Evolutionary conservation across 1,140 invertebrate genomes (phyloP), one percentile per base, ranked within the genome.

Genomic region (Calliphora vicina): DNA sequence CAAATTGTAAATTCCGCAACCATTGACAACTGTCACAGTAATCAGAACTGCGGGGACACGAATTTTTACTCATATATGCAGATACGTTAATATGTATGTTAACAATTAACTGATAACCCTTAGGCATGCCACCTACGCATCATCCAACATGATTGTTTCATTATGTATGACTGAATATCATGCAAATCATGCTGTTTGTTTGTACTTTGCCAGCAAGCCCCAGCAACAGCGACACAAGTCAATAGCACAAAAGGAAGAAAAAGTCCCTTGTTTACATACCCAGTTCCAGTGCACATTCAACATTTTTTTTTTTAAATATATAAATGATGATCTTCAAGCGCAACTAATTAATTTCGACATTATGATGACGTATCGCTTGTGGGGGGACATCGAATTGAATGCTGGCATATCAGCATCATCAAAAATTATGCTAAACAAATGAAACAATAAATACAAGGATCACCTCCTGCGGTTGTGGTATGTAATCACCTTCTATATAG

Each of bases 321-420:
- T 78, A 78, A 78, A 78, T 78, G 35, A 78, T 78, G 74, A 78
- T 78, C 74, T 78, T 78, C 74, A 78, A 78, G n/a, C 74, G 42
- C 74, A 78, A 78, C 74, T 88, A 87, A 88, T 88, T 88, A 88
- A 88, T 88, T 86, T 87, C 86, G 87, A 88, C 87, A 86, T 86
- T 88, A 85, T 35, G 84, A n/a, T 84, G 83, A 84, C 84, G 67
- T 73, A 61, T 82, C 80, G 80, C 81, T 72, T 78, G 74, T 78
- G 74, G 74, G 74, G 74, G 74, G 42, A 78, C 35, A 35, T 8
- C 23, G 43, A 6, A 25, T 45, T 42, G 73, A 42, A 20, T 76
- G 29, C 29, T 12, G 1, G 17, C 73, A 20, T 43, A n/a, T n/a
- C 8, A 25, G 42, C n/a, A 25, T n/a, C 8, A 73, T 67, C 20